Percentiles rank a stretch among this genome's conserved stretches.
Conservation (phyloP, 2,888 invertebrate genomes). For the Rutpela maculata region DNA sequence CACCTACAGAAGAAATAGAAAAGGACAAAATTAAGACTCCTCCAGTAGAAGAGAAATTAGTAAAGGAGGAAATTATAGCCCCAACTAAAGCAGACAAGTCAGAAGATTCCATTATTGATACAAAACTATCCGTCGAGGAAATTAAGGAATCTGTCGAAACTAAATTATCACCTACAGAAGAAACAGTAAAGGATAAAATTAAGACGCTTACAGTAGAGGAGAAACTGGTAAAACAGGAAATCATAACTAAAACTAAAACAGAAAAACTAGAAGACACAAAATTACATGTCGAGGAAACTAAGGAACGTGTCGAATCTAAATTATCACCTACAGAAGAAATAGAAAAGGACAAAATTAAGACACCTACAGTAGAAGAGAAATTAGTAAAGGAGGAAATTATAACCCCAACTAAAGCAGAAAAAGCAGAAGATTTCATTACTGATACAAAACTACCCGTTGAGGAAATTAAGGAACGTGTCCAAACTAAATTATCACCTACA, state of each 20-base stretch:
- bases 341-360: neutral
- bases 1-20: neutral
- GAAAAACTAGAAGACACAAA: too few relatives aligned
- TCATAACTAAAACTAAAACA: too few relatives aligned
- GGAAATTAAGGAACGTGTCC: too few relatives aligned
- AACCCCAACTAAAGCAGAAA: too few relatives aligned
- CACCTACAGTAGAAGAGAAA: neutral
- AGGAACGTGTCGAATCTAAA: neutral
- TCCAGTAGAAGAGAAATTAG: neutral
- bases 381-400: too few relatives aligned
- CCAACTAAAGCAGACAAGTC: too few relatives aligned
- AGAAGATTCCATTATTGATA: too few relatives aligned
- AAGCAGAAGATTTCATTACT: too few relatives aligned
- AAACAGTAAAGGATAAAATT: neutral
- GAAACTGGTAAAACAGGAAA: neutral
- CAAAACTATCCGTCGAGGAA: too few relatives aligned
- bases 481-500: too few relatives aligned
- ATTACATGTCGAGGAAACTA: neutral
- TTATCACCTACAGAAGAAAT: neutral
- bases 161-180: too few relatives aligned
- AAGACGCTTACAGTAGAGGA: neutral
- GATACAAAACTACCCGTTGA: too few relatives aligned
- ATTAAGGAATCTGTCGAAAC: neutral
- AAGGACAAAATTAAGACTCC: neutral
- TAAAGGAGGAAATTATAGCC: neutral